phyloP scores from a whole-genome alignment of 2,797 vertebrate genomes.

The Danio choprae region DNA sequence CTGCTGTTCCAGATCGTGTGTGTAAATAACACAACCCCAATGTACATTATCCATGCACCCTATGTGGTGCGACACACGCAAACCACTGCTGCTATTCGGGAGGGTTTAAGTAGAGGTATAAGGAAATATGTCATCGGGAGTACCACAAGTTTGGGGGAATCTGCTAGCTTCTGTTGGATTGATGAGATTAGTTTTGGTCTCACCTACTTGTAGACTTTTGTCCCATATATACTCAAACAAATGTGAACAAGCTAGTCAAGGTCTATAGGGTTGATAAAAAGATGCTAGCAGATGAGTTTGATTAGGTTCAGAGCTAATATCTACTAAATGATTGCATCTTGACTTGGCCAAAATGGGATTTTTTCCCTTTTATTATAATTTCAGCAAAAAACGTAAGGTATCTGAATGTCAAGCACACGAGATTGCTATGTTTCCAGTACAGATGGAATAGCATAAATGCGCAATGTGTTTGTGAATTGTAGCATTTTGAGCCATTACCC shows the following conservation, averaged over 20 bases:
- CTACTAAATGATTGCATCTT: too few species aligned
- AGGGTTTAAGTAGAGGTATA: conserved; percentile 32
- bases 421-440: conserved; percentile 64
- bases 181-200: not conserved
- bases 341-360: conserved; percentile 30
- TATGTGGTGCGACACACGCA: conserved; percentile 1
- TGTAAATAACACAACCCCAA: conserved; percentile 9
- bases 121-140: conserved; percentile 14
- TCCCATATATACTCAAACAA: too few species aligned
- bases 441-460: conserved; percentile 72
- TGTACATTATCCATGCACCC: not conserved
- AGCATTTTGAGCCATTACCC: conserved; percentile 68
- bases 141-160: not conserved
- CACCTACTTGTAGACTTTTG: too few species aligned
- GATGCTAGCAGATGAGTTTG: too few species aligned
- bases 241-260: too few species aligned
- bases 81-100: conserved; percentile 1
- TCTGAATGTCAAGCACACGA: conserved; percentile 79
- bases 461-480: conserved; percentile 73
- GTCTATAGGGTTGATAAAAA: too few species aligned
- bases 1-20: conserved; percentile 38
- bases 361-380: conserved; percentile 68
- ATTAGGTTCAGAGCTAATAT: too few species aligned
- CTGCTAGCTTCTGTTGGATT: conserved; percentile 20
- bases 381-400: conserved; percentile 72